Percentiles rank a stretch among this genome's conserved stretches.
Evolutionary conservation across 53 echinoderm and acorn worm genomes (phyloP).

Genomic region (Pentamera pediparva): DNA sequence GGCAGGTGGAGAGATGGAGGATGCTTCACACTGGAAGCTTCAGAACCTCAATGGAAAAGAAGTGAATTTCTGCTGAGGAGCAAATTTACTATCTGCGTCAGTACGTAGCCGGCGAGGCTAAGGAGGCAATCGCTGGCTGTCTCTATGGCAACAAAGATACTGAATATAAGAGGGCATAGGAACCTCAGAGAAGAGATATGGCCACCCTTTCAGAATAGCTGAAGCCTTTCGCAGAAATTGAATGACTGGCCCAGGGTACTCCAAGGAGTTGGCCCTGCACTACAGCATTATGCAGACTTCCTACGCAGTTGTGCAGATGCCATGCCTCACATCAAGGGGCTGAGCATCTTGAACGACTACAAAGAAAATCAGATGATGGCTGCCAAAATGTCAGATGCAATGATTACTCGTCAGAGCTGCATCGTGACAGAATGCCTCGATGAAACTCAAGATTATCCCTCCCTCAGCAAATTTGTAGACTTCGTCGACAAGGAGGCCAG

Average conservation of each 20-base stretch:
- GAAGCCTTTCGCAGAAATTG: slow-evolving; percentile 36
- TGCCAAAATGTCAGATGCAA: slow-evolving; percentile 50
- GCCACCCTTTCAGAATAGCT: slow-evolving; percentile 47
- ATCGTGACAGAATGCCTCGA: slow-evolving; percentile 36
- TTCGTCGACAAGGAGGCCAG: no score
- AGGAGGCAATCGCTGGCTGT: slow-evolving; percentile 36
- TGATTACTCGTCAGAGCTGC: slow-evolving; percentile 37
- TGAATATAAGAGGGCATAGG: slow-evolving; percentile 42
- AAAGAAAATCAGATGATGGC: no score
- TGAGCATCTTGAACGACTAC: slow-evolving; percentile 53
- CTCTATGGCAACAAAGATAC: slow-evolving; percentile 29
- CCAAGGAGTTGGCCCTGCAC: slow-evolving; percentile 23
- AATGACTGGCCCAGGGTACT: slow-evolving; percentile 44
- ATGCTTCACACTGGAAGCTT: slow-evolving; percentile 23
- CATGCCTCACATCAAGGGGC: no score
- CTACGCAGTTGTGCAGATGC: no score
- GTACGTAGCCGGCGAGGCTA: slow-evolving; percentile 27
- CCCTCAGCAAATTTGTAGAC: no score
- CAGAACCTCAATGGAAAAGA: slow-evolving; percentile 12
- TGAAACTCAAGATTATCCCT: not conserved
- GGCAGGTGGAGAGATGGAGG: no score
- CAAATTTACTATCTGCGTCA: slow-evolving; percentile 12
- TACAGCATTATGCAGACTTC: slow-evolving; percentile 50
- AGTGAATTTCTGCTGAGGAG: slow-evolving; percentile 24
- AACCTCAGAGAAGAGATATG: no score